Conservation (phyloP, 2,888 invertebrate genomes). For the Mycalesis mineus region DNA sequence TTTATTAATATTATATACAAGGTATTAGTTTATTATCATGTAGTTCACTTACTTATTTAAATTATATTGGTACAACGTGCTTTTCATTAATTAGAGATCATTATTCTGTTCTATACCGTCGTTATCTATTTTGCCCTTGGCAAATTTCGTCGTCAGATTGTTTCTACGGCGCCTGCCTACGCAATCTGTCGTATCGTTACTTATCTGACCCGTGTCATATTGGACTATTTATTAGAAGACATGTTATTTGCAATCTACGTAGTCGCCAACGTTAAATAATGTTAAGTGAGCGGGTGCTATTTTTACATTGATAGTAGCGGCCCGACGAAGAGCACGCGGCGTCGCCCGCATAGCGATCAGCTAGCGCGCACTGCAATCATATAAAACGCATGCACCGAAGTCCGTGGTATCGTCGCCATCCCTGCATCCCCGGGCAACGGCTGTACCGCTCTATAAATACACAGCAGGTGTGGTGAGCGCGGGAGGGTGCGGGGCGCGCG, state of each 20-base stretch:
- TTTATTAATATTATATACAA: too few species aligned
- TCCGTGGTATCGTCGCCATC: constrained; percentile 54
- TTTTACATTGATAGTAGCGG: constrained; percentile 61
- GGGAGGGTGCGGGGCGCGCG: constrained; percentile 53
- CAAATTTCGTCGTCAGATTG: background rate
- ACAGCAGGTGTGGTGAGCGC: constrained; percentile 71
- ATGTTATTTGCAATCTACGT: background rate
- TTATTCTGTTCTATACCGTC: too few species aligned
- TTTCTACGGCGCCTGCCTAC: background rate
- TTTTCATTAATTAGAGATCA: too few species aligned
- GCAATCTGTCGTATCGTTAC: background rate
- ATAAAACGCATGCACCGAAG: constrained; percentile 38
- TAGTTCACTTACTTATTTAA: too few species aligned
- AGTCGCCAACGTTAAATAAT: constrained; percentile 17
- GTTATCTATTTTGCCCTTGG: too few species aligned
- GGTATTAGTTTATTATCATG: too few species aligned
- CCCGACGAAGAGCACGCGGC: constrained; percentile 46
- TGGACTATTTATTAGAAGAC: background rate
- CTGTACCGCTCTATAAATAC: constrained; percentile 74
- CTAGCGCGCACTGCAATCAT: constrained; percentile 39
- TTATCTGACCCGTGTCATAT: background rate
- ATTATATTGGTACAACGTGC: too few species aligned
- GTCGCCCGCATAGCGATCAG: constrained; percentile 49
- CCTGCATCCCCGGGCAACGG: constrained; percentile 69
- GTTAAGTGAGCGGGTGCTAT: constrained; percentile 40